phyloP scores from a whole-genome alignment of 2,888 invertebrate genomes.

The Mythimna lalbum region DNA sequence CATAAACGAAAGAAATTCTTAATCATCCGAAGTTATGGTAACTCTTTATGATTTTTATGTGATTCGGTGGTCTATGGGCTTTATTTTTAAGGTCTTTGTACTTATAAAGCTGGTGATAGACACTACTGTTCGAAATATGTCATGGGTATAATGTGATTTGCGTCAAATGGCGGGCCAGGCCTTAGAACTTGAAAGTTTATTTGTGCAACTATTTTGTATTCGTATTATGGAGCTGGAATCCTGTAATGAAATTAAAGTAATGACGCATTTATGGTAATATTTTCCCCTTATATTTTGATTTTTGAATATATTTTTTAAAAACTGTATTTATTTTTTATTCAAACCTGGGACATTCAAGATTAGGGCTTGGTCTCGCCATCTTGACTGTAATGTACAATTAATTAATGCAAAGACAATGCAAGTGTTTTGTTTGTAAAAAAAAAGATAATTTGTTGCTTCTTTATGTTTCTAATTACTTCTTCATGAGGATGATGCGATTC shows the following conservation, averaged over 20 bases:
- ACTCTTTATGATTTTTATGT: constrained; percentile 38
- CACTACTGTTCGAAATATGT: constrained; percentile 44
- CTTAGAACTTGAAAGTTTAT: constrained; percentile 16
- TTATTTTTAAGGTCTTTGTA: constrained; percentile 31
- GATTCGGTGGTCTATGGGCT: constrained; percentile 15
- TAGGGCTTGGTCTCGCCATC: constrained; percentile 13
- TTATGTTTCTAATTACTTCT: constrained; percentile 28
- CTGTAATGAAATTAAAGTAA: background rate
- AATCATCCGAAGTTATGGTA: background rate
- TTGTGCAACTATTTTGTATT: constrained; percentile 19
- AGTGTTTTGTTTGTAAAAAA: constrained; percentile 56
- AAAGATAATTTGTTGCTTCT: constrained; percentile 57
- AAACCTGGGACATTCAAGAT: constrained; percentile 15
- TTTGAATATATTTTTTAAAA: background rate
- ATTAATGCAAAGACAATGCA: constrained; percentile 66
- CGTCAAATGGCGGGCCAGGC: constrained; percentile 10
- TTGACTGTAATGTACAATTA: constrained; percentile 37
- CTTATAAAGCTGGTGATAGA: constrained; percentile 42
- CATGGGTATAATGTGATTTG: constrained; percentile 27
- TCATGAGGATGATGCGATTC: constrained; percentile 32
- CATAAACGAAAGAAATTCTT: background rate
- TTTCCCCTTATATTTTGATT: background rate
- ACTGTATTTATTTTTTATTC: constrained; percentile 17
- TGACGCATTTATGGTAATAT: background rate
- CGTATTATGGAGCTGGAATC: background rate